Conservation (phyloP, 2,113 vertebrate species). For the Petaurus breviceps region DNA sequence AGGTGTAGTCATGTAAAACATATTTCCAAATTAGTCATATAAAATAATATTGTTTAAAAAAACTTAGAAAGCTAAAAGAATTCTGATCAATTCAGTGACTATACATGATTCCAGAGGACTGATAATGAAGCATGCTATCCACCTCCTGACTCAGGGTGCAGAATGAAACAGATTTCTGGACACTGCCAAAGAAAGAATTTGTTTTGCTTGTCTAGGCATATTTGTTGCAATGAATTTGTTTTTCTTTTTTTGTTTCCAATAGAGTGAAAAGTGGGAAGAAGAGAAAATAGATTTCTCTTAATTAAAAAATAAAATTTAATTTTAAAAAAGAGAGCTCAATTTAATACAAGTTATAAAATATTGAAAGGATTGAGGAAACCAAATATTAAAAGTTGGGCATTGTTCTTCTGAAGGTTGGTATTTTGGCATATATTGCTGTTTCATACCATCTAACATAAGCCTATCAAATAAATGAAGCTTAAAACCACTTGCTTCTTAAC, state of each 20-base stretch:
- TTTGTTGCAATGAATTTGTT: not conserved
- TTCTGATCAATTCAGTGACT: not conserved
- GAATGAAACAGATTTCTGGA: not conserved
- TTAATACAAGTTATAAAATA: conserved; percentile 71
- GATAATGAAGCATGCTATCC: not conserved
- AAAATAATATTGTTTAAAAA: too few relatives aligned
- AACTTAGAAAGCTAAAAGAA: not conserved
- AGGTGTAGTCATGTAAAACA: too few relatives aligned
- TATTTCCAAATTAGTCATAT: too few relatives aligned
- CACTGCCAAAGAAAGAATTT: not conserved
- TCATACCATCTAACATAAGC: conserved; percentile 31
- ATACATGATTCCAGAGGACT: not conserved
- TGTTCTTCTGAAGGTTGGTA: conserved; percentile 38
- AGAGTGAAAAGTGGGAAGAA: not conserved
- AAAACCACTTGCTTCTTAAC: conserved; percentile 19
- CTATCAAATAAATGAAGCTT: conserved; percentile 48
- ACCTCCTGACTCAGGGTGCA: not conserved
- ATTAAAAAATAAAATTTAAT: not conserved
- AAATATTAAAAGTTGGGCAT: conserved; percentile 47
- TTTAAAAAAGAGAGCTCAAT: conserved; percentile 47
- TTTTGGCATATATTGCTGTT: conserved; percentile 23
- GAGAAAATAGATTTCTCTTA: not conserved
- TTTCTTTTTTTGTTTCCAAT: not conserved
- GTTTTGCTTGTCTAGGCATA: not conserved
- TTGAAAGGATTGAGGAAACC: conserved; percentile 13